Evolutionary conservation across 2,797 vertebrate species (phyloP).

Genomic region (Xenentodon cancila): DNA sequence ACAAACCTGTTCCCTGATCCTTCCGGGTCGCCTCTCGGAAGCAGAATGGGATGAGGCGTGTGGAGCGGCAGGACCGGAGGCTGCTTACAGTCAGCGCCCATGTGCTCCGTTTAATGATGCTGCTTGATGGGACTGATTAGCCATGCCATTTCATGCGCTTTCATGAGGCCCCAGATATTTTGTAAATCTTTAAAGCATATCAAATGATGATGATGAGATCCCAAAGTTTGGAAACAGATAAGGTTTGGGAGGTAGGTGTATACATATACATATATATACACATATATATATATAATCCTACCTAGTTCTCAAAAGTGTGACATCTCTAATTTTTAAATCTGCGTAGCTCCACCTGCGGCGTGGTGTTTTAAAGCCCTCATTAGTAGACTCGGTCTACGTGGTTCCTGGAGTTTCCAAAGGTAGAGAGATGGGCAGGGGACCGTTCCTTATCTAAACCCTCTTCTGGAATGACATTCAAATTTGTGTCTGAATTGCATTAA

Average conservation of each 20-base stretch:
- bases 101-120: constrained; percentile 43
- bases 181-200: constrained; percentile 30
- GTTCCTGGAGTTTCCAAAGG: too few relatives aligned
- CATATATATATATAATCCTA: too few relatives aligned
- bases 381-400: too few relatives aligned
- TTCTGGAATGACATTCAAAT: too few relatives aligned
- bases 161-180: constrained; percentile 34
- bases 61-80: constrained; percentile 17
- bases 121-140: constrained; percentile 46
- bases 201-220: constrained; percentile 28
- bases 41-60: constrained; percentile 4
- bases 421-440: too few relatives aligned
- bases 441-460: too few relatives aligned
- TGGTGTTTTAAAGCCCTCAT: too few relatives aligned
- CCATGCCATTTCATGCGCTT: constrained; percentile 71
- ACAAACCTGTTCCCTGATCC: constrained; percentile 63
- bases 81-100: constrained; percentile 26
- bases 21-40: constrained; percentile 30
- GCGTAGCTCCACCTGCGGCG: too few relatives aligned
- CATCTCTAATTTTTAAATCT: too few relatives aligned
- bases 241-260: constrained; percentile 4
- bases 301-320: too few relatives aligned
- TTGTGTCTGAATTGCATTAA: too few relatives aligned
- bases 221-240: constrained; percentile 1
- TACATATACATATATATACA: too few relatives aligned